Base-by-base conservation (phyloP, 2,888 invertebrate genomes). In the Hirtodrosophila duncani region DNA sequence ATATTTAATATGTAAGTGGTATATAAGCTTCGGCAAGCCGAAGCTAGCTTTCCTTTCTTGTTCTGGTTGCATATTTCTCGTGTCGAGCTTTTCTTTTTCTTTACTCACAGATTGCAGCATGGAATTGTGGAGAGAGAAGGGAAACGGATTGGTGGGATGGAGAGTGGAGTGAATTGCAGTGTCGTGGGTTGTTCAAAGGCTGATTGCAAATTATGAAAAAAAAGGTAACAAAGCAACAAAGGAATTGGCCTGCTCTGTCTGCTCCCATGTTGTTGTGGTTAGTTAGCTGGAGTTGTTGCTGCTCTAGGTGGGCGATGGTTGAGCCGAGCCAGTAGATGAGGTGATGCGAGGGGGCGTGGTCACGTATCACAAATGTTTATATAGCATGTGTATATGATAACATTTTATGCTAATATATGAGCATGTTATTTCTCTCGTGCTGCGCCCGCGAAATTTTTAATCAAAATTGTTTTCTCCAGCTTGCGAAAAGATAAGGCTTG, bases 181-280 rank as follows among this genome's bases (percentile, higher is more conserved):
- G 56, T 50, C 38, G 67, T 71, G 59, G 58, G 67, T 67, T 60
- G 69, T 66, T 68, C 30, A 37, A 50, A 48, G 53, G 60, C 72
- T 71, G 72, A 75, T 71, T 71, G 77, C 77, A 68, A 71, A 71
- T 75, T 71, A 71, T 75, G 63, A 38, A 31, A 57, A 57, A 41
- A 37, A n/a, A n/a, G 57, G 48, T 29, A 16, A 10, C 18, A 14
- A 24, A 24, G 30, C 31, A 46, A 29, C 27, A 39, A 18, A 11
- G 18, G 27, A 21, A 24, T 29, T 34, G 24, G 11, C 4, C 9
- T 13, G 18, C 21, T 30, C 34, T 11, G 24, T 17, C 30, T 24
- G 9, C 29, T 37, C 18, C 26, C 26, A 21, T 7, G 20, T 20
- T 20, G 20, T 20, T 20, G 20, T 20, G 4, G 20, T 20, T 20